phyloP scores from a whole-genome alignment of 2,797 vertebrate species.

The Crenuchus spilurus region DNA sequence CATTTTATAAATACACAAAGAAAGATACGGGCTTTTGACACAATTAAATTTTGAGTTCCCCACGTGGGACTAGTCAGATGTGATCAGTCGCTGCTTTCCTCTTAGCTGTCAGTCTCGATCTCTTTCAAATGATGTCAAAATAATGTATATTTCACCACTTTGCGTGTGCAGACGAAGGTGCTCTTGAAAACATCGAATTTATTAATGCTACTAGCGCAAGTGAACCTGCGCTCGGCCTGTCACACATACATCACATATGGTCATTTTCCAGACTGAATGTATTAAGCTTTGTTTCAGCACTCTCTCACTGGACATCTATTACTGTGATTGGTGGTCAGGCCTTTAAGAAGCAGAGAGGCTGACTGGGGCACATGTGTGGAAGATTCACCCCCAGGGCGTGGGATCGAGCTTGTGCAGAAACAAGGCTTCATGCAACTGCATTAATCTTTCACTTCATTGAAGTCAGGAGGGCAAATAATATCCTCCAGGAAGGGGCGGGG shows the following conservation, averaged over 20 bases:
- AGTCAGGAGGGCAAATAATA: conserved; percentile 49
- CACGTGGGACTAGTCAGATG: conserved; percentile 30
- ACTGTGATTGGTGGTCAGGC: conserved; percentile 28
- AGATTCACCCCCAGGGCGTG: conserved; percentile 21
- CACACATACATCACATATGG: conserved; percentile 4
- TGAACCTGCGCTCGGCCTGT: conserved; percentile 8
- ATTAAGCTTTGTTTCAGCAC: conserved; percentile 22
- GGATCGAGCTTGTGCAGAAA: conserved; percentile 22
- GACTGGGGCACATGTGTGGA: background rate
- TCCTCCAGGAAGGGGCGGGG: conserved; percentile 27
- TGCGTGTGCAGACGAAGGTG: background rate
- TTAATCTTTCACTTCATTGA: conserved; percentile 52
- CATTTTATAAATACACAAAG: too few species aligned
- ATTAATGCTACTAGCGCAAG: conserved; percentile 5
- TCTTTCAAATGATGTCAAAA: conserved; percentile 16
- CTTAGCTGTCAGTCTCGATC: conserved; percentile 20
- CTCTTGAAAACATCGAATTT: conserved; percentile 12
- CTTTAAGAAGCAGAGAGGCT: background rate
- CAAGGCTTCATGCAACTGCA: conserved; percentile 34
- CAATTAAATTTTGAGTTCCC: conserved; percentile 8
- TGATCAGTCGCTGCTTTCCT: conserved; percentile 14
- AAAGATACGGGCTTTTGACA: conserved; percentile 28
- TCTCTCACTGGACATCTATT: conserved; percentile 32
- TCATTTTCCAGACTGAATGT: conserved; percentile 7
- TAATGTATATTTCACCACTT: conserved; percentile 18